Conservation (phyloP, 2,113 vertebrate genomes). For the Psilopsiagon aymara region DNA sequence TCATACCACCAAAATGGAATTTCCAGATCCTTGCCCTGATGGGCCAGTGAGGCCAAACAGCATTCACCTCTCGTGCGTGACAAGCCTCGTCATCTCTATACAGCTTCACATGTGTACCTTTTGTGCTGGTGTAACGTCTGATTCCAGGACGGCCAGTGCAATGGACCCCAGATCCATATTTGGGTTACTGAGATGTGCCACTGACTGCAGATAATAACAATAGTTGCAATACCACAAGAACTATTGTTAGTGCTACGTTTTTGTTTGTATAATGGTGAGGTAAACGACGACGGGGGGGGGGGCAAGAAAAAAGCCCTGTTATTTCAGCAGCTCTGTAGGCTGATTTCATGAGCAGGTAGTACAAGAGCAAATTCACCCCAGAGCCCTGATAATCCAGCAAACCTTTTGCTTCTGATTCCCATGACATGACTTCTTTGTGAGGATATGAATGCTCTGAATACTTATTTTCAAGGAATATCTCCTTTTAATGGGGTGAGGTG, state of each 20-base stretch:
- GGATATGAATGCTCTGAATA: conserved; percentile 5
- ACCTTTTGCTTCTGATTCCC: background rate
- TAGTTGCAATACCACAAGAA: background rate
- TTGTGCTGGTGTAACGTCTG: background rate
- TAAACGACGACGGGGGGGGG: background rate
- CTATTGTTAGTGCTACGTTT: background rate
- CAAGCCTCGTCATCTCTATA: background rate
- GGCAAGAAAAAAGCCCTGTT: background rate
- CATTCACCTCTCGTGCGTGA: accelerated
- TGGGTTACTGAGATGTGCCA: background rate
- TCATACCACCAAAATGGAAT: background rate
- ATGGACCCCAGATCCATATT: background rate
- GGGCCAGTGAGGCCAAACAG: background rate
- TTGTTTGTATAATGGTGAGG: background rate
- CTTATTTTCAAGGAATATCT: conserved; percentile 20
- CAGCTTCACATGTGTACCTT: background rate
- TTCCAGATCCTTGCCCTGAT: background rate
- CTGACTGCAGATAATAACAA: background rate
- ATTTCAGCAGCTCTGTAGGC: background rate
- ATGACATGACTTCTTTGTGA: background rate
- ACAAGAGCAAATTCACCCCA: background rate
- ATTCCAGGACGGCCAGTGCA: background rate
- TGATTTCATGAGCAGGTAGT: background rate
- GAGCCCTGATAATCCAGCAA: background rate
- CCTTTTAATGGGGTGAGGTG: background rate